phyloP scores from a whole-genome alignment of 2,797 vertebrate genomes.

The Sphaeramia orbicularis region DNA sequence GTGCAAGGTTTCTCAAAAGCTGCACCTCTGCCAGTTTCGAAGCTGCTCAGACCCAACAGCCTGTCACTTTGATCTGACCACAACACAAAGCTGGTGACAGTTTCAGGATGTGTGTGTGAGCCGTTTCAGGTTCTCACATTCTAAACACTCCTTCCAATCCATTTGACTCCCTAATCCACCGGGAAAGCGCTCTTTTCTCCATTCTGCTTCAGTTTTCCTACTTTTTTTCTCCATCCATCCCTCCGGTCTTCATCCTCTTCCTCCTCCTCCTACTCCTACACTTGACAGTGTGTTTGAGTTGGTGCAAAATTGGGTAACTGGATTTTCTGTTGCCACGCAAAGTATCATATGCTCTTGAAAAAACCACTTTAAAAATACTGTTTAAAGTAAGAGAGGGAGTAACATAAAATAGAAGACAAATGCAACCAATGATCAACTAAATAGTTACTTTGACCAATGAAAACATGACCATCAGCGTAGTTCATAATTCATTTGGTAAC shows the following conservation, averaged over 20 bases:
- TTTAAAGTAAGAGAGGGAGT: not conserved
- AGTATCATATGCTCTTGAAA: not conserved
- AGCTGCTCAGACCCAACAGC: conserved; percentile 48
- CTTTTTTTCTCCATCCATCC: conserved; percentile 18
- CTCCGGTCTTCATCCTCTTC: conserved; percentile 5
- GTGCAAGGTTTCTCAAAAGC: not conserved
- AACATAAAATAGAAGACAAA: too few species aligned
- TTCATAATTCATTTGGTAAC: too few species aligned
- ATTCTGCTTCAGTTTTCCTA: conserved; percentile 45
- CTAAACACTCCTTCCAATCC: conserved; percentile 71
- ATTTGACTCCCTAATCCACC: conserved; percentile 83
- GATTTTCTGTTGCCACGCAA: conserved; percentile 60
- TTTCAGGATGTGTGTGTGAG: conserved; percentile 59
- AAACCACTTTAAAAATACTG: not conserved
- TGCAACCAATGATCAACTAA: too few species aligned
- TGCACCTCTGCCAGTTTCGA: conserved; percentile 36
- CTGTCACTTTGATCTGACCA: conserved; percentile 69
- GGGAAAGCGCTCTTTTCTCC: conserved; percentile 63
- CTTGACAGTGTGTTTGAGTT: conserved; percentile 55
- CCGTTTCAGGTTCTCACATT: conserved; percentile 69
- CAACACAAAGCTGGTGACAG: conserved; percentile 65
- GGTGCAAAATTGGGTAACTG: conserved; percentile 70
- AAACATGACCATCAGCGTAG: too few species aligned
- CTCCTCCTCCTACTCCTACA: conserved; percentile 26
- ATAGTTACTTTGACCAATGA: too few species aligned